Conservation (phyloP, 2,797 vertebrate genomes). For the Moxostoma hubbsi region DNA sequence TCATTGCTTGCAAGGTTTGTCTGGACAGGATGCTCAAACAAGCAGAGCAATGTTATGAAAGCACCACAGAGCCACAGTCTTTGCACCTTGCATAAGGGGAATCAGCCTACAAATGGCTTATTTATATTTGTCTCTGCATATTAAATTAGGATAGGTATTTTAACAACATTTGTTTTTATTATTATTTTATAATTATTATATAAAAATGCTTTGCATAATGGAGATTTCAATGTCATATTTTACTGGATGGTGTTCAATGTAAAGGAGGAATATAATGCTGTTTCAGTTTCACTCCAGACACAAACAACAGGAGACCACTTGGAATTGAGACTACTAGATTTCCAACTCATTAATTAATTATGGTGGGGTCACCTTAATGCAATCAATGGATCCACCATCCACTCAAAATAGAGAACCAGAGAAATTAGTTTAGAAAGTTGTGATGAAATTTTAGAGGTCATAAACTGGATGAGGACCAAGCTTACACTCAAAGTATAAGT, state of each 20-base stretch:
- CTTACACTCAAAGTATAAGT: not conserved
- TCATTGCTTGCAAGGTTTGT: too few species aligned
- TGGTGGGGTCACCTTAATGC: conserved; percentile 25
- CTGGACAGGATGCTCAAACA: too few species aligned
- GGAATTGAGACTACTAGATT: conserved; percentile 28
- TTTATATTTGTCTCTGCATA: too few species aligned
- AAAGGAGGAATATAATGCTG: not conserved
- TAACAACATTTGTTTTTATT: too few species aligned
- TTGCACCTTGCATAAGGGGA: too few species aligned
- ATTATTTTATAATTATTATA: too few species aligned
- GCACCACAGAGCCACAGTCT: too few species aligned
- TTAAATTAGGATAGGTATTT: too few species aligned
- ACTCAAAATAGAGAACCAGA: not conserved
- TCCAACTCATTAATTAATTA: conserved; percentile 40
- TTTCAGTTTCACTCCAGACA: conserved; percentile 22
- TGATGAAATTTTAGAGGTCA: not conserved
- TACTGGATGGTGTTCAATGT: conserved; percentile 1
- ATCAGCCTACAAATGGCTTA: too few species aligned
- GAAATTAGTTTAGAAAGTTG: not conserved
- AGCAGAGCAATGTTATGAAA: too few species aligned
- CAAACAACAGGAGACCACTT: conserved; percentile 33
- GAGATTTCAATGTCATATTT: conserved; percentile 17
- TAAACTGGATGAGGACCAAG: not conserved
- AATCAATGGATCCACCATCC: conserved; percentile 12
- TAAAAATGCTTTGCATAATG: not conserved